Evolutionary conservation across 2,113 vertebrate genomes (phyloP).

Genomic region (Ammodytes dubius): DNA sequence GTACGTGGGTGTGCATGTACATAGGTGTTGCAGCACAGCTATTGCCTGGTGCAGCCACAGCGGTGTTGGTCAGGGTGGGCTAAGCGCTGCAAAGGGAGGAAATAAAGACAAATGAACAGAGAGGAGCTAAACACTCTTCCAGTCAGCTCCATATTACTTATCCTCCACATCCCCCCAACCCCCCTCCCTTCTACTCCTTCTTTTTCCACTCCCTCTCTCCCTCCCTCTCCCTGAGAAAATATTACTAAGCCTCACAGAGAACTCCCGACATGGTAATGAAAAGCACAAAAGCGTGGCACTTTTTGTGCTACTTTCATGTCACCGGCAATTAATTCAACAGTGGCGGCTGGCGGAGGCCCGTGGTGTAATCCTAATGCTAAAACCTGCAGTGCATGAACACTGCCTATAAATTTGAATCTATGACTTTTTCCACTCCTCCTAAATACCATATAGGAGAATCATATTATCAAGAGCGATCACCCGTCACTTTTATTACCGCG

Average conservation of each 20-base stretch:
- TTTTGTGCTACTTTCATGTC: slow-evolving; percentile 72
- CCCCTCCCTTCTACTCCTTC: not conserved
- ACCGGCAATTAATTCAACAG: slow-evolving; percentile 74
- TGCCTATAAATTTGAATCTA: slow-evolving; percentile 65
- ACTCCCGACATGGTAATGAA: slow-evolving; percentile 66
- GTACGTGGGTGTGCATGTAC: slow-evolving; percentile 41
- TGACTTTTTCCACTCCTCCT: slow-evolving; percentile 29
- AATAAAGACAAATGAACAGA: slow-evolving; percentile 82
- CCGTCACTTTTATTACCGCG: too few relatives aligned
- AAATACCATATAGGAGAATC: slow-evolving; percentile 7
- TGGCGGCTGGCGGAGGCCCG: slow-evolving; percentile 30
- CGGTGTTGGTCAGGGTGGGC: slow-evolving; percentile 68
- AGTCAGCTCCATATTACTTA: slow-evolving; percentile 75
- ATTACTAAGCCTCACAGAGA: slow-evolving; percentile 68
- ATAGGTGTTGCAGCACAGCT: slow-evolving; percentile 57
- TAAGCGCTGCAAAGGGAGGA: slow-evolving; percentile 67
- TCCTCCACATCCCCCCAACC: slow-evolving; percentile 1
- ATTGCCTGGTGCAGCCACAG: slow-evolving; percentile 44
- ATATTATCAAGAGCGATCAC: too few relatives aligned
- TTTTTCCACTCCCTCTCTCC: not conserved
- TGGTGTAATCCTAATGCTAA: slow-evolving; percentile 61
- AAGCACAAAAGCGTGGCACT: slow-evolving; percentile 74
- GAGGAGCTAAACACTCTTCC: slow-evolving; percentile 70
- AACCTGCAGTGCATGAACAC: slow-evolving; percentile 55
- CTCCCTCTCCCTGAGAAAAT: slow-evolving; percentile 58